Base-by-base conservation (phyloP, 2,888 invertebrate genomes). In the Limnephilus lunatus region DNA sequence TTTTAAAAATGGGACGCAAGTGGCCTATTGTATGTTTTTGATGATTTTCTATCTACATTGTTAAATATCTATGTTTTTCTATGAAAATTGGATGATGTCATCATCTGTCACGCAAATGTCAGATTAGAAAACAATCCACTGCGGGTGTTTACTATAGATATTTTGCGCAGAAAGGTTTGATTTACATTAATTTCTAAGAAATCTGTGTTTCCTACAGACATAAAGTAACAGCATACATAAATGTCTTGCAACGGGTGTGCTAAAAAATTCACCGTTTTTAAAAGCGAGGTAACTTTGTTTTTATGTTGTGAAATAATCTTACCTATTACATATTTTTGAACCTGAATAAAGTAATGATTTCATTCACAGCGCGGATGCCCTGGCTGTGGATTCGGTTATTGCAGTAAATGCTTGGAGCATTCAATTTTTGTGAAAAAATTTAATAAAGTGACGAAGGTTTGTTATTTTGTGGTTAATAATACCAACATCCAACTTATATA, bases 331-430 rank as follows among this genome's bases (percentile, higher is more conserved):
- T 68, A 15, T 25, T 68, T 68, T 89, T 85, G 14, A 44, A 85
- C 19, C 15, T 85, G 7, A 90, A 32, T 81, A 35, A 53, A 4
- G 44, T 88, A n/a, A 32, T 68, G 48, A 48, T 85, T 85, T 86
- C 93, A 92, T 94, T 96, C 97, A 94, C 95, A 98, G 98, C 96
- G 97, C 95, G 98, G 98, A 32, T 99, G 98, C 95, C 97, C 98
- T 83, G 97, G 97, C 94, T 99, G 98, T 95, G 98, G 98, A 53
- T 97, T 97, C 95, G 97, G 98, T 87, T 98, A 97, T 95, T 99
- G 98, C 95, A 97, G 97, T 92, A 98, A 98, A 95, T 99, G 98
- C 95, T 95, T 98, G 88, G 97, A 97, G 94, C 97, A 98, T 94
- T 97, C 97, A 95, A 95, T 97, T 93, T 96, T 97, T 94, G 95